Evolutionary conservation across 1,140 invertebrate species (phyloP).

Genomic region (Zaprionus gabonicus): DNA sequence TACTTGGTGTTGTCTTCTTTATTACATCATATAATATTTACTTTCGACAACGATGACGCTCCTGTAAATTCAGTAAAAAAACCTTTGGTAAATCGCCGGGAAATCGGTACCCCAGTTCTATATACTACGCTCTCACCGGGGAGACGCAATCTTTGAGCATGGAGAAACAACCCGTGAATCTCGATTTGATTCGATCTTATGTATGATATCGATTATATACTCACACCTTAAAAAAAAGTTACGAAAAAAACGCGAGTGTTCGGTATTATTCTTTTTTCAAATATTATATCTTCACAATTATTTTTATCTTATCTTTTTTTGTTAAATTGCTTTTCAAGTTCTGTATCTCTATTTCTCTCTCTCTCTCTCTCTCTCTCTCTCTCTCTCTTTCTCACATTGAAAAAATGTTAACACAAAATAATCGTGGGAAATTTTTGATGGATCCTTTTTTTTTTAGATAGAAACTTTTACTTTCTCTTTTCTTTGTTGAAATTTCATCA

Average conservation of each 20-base stretch:
- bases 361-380: slow-evolving; percentile 2
- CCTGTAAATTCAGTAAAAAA: slow-evolving; percentile 73
- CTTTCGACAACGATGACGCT: slow-evolving; percentile 13
- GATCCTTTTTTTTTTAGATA: slow-evolving; percentile 13
- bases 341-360: not conserved
- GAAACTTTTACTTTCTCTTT: slow-evolving; percentile 11
- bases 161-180: slow-evolving; percentile 23
- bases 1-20: slow-evolving; percentile 22
- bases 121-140: slow-evolving; percentile 1
- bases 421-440: slow-evolving; percentile 33
- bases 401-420: slow-evolving; percentile 42
- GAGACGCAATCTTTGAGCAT: slow-evolving; percentile 5
- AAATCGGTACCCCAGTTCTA: slow-evolving; percentile 9
- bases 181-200: slow-evolving; percentile 1
- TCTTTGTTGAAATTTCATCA: slow-evolving; percentile 13
- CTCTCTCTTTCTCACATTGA: slow-evolving; percentile 17
- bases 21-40: slow-evolving; percentile 3
- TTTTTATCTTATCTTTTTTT: slow-evolving; percentile 6
- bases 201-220: slow-evolving; percentile 7
- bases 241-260: slow-evolving; percentile 23
- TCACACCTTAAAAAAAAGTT: slow-evolving; percentile 40
- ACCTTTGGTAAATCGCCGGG: slow-evolving; percentile 52
- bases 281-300: slow-evolving; percentile 22
- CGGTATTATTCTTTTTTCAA: not conserved
- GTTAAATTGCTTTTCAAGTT: slow-evolving; percentile 30